Percentiles rank a stretch among this genome's conserved stretches.
Evolutionary conservation across 2,797 vertebrate species (phyloP).

Genomic region (Acipenser ruthenus): DNA sequence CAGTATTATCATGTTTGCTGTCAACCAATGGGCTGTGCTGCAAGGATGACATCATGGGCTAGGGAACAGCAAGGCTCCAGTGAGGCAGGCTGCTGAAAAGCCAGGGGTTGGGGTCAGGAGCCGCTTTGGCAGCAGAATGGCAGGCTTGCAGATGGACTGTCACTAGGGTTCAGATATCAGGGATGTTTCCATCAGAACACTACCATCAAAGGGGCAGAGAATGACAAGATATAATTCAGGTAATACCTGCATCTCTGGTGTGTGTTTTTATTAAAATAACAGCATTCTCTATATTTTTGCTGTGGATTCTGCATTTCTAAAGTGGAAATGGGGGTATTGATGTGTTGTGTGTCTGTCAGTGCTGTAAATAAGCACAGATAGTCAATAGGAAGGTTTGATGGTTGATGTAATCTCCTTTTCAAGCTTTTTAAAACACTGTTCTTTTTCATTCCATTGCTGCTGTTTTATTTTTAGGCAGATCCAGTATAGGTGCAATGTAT

Average conservation of each 20-base stretch:
- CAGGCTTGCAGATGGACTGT: slow-evolving; percentile 56
- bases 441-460: slow-evolving; percentile 11
- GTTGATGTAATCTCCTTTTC: background rate
- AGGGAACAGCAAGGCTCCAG: slow-evolving; percentile 77
- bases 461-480: slow-evolving; percentile 37
- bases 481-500: slow-evolving; percentile 1
- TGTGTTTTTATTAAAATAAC: slow-evolving; percentile 32
- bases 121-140: slow-evolving; percentile 63
- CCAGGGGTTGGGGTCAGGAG: slow-evolving; percentile 69
- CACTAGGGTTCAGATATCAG: slow-evolving; percentile 42
- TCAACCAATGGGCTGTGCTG: slow-evolving; percentile 59
- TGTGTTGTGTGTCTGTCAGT: slow-evolving; percentile 6
- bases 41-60: slow-evolving; percentile 74
- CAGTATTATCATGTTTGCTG: slow-evolving; percentile 64
- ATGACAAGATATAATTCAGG: slow-evolving; percentile 74
- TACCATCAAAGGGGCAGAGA: slow-evolving; percentile 51
- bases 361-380: background rate
- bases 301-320: slow-evolving; percentile 1
- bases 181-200: slow-evolving; percentile 46
- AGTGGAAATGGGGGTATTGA: background rate
- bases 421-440: background rate
- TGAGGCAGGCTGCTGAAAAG: slow-evolving; percentile 69
- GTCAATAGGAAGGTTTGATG: background rate
- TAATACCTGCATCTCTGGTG: slow-evolving; percentile 38
- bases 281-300: background rate